Percentiles rank a stretch among this genome's conserved stretches.
Evolutionary conservation across 2,113 vertebrate species (phyloP).

Genomic region (Bos indicus): DNA sequence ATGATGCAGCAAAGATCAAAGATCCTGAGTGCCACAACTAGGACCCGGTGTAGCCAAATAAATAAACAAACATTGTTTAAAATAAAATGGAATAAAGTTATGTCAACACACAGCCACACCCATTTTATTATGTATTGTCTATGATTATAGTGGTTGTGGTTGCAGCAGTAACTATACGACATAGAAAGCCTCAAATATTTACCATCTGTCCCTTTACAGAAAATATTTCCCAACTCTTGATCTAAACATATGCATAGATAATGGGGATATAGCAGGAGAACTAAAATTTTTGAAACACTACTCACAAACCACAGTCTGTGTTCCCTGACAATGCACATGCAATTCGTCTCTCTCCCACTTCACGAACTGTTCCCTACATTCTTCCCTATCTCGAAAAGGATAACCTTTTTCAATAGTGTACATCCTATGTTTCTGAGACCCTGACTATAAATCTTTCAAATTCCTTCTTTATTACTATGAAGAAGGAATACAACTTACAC

Average conservation of each 20-base stretch:
- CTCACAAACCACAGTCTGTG: background rate
- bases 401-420: background rate
- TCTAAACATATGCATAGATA: background rate
- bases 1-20: background rate
- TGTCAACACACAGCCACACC: background rate
- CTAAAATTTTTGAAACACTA: background rate
- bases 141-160: background rate
- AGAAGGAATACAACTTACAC: background rate
- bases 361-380: background rate
- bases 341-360: background rate
- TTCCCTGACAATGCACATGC: background rate
- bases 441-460: background rate
- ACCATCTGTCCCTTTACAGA: background rate
- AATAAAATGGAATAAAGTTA: background rate
- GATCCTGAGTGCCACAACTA: background rate
- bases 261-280: background rate
- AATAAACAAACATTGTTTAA: background rate
- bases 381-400: background rate
- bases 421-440: background rate
- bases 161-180: background rate
- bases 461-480: background rate
- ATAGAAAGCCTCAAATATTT: background rate
- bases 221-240: background rate
- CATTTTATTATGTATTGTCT: background rate
- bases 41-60: background rate